These are phyloP conservation scores for Mesorhabditis spiculigera DNA, from an alignment of 2,888 invertebrate genomes.

Conservation along the genomic window DNA sequence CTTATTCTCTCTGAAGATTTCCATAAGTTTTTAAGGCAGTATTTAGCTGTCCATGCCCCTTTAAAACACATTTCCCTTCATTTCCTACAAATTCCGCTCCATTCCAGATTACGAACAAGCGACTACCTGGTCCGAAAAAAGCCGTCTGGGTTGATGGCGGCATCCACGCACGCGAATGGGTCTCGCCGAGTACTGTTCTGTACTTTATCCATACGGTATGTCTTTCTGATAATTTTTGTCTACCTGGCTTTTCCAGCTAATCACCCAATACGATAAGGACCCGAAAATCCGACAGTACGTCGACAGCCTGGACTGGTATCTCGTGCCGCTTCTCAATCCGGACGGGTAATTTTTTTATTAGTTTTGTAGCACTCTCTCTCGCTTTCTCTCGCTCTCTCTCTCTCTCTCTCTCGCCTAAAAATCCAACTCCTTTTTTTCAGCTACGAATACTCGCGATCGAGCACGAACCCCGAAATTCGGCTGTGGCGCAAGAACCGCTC, in stretches of 20 bases:
- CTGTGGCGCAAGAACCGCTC: conserved; percentile 38
- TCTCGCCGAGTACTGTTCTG: conserved; percentile 54
- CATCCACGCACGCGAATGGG: conserved; percentile 41
- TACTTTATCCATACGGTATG: conserved; percentile 52
- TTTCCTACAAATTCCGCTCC: background rate
- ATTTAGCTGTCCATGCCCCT: too few species aligned
- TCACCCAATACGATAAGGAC: conserved; percentile 50
- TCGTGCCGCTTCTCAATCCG: conserved; percentile 56
- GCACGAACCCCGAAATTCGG: conserved; percentile 39
- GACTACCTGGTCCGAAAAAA: conserved; percentile 24
- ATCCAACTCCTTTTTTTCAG: conserved; percentile 3
- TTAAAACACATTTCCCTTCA: too few species aligned
- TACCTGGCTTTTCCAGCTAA: conserved; percentile 30
- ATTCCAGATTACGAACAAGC: conserved; percentile 41
- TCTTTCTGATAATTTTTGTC: too few species aligned
- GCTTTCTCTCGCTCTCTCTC: too few species aligned
- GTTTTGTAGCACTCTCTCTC: background rate
- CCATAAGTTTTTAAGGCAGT: too few species aligned
- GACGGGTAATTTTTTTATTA: conserved; percentile 30
- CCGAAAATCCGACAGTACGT: conserved; percentile 46
- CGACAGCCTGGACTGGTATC: conserved; percentile 56
- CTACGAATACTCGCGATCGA: conserved; percentile 35
- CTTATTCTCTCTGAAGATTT: too few species aligned
- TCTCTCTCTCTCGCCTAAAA: background rate
- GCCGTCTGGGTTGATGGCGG: conserved; percentile 50